A percentile compares a stretch with the other conserved stretches of the same genome.
phyloP scores from a whole-genome alignment of 2,113 vertebrate genomes.

The Terrapene triunguis region DNA sequence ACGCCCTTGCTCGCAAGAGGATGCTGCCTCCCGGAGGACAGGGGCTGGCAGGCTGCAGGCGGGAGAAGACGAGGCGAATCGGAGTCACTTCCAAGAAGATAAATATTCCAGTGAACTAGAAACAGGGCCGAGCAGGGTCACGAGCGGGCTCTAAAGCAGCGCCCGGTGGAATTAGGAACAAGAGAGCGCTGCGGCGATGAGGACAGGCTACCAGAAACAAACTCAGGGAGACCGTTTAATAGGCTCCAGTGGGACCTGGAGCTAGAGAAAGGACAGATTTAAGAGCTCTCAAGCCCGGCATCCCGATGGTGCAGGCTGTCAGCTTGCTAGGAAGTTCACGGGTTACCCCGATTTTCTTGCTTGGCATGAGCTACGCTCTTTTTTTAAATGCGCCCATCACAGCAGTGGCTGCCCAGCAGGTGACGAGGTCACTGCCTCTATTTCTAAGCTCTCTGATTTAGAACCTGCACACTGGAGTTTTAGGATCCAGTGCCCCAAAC shows the following conservation, averaged over 20 bases:
- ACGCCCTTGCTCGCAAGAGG: no score
- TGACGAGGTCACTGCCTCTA: rapidly evolving
- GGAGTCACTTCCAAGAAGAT: neutral
- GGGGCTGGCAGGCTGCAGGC: neutral
- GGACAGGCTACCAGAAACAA: neutral
- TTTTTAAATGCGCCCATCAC: neutral
- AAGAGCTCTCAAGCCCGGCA: neutral
- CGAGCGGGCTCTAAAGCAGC: neutral
- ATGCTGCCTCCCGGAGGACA: neutral
- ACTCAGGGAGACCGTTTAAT: neutral
- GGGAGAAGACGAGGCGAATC: neutral
- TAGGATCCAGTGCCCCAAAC: neutral
- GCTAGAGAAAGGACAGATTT: no score
- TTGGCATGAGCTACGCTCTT: neutral
- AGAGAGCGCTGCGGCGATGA: no score
- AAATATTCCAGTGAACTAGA: neutral
- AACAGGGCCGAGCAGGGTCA: neutral
- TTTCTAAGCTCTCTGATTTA: neutral
- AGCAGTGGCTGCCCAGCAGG: neutral
- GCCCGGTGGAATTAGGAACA: neutral
- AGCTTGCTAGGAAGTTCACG: neutral
- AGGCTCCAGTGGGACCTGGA: neutral
- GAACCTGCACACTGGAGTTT: neutral
- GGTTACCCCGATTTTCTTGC: rapidly evolving
- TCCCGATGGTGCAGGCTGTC: neutral